Base-by-base conservation (phyloP, 1,140 invertebrate species). In the Drosophila funebris region DNA sequence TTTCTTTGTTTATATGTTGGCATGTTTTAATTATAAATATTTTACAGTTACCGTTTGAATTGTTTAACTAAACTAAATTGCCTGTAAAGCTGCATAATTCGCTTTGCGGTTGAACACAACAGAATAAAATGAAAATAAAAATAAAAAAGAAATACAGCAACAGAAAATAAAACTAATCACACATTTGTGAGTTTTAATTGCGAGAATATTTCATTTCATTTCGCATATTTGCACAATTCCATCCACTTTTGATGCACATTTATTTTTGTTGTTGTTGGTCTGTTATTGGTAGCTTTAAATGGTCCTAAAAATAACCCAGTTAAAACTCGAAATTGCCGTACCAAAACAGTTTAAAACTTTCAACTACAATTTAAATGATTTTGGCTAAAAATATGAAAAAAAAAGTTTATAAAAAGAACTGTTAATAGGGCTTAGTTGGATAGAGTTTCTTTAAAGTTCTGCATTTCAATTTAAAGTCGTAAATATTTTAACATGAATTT, bases 141-240 rank as follows among this genome's bases (percentile, higher is more conserved):
- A 54, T 29, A 63, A 27, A 43, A 29, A 13, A 39, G 46, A 58
- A n/a, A 53, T 56, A n/a, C 39, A 58, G 57, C 6, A 60, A 33
- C 8, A 58, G 18, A 13, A 44, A 48, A 3, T n/a, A 54, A 33
- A 63, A 56, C 27, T 22, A 48, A 53, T 14, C 31, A 29, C 13
- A 69, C 54, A 56, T 60, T 63, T 69, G 39, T 82, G 56, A 76
- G 61, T 87, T 84, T 84, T 71, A 87, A 85, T 85, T 85, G 74
- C 82, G 78, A 81, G 64, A 81, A 85, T 81, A 85, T 87, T 85
- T 85, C 66, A 87, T 85, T 85, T 76, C 67, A 77, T 62, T 66
- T 44, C 36, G 41, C 68, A 73, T 80, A 48, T 80, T 77, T 71
- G 50, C 68, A 50, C 41, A 54, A 5, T 9, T 44, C 33, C 43